Evolutionary conservation across 2,888 invertebrate genomes (phyloP).

Genomic region (Hedychridium roseum): DNA sequence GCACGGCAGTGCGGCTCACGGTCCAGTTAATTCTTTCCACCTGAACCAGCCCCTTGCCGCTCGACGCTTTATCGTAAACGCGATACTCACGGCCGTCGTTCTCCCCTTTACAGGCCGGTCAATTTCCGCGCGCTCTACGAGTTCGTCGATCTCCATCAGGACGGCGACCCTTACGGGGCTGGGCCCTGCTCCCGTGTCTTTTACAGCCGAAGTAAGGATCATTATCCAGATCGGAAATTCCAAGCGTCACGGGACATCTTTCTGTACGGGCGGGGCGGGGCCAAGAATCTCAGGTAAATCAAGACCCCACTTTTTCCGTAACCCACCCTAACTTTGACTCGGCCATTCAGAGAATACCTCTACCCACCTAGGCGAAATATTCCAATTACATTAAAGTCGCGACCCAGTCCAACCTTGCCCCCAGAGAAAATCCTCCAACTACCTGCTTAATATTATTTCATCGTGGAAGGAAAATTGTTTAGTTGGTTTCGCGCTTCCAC

Average conservation of each 20-base stretch:
- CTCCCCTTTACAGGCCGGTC: slow-evolving; percentile 72
- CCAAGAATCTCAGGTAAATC: slow-evolving; percentile 78
- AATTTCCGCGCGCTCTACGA: slow-evolving; percentile 87
- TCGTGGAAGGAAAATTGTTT: too few relatives aligned
- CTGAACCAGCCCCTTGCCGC: slow-evolving; percentile 14
- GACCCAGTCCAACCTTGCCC: too few relatives aligned
- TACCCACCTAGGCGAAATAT: too few relatives aligned
- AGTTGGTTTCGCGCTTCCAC: too few relatives aligned
- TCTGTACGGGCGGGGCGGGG: slow-evolving; percentile 85
- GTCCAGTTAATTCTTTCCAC: slow-evolving; percentile 21
- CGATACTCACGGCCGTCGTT: not conserved
- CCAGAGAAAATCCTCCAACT: too few relatives aligned
- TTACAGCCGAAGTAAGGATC: slow-evolving; percentile 69
- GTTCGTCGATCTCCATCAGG: slow-evolving; percentile 87
- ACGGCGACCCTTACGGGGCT: slow-evolving; percentile 79
- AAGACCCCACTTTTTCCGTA: too few relatives aligned
- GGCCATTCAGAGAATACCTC: too few relatives aligned
- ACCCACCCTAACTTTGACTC: too few relatives aligned
- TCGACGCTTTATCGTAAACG: not conserved
- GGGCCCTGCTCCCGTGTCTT: slow-evolving; percentile 82
- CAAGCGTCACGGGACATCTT: slow-evolving; percentile 85
- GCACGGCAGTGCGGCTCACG: slow-evolving; percentile 21
- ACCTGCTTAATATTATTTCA: too few relatives aligned
- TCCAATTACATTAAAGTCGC: too few relatives aligned
- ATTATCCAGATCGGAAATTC: slow-evolving; percentile 78